Conservation (phyloP, 1,140 invertebrate genomes). For the Thaumatotibia leucotreta region DNA sequence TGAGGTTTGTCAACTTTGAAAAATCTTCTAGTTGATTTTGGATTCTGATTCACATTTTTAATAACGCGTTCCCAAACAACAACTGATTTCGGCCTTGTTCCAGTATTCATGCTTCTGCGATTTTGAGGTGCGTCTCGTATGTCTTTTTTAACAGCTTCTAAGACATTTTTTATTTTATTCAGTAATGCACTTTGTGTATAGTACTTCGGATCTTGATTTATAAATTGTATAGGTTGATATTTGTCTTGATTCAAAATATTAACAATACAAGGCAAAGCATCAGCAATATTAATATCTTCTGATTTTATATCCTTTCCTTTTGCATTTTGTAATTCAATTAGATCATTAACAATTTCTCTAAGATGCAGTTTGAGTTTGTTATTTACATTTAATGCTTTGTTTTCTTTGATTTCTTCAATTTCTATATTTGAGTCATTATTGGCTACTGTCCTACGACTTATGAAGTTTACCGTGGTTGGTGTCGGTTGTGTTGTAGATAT, state of each 20-base stretch:
- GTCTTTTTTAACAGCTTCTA: conserved; percentile 45
- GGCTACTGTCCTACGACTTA: not conserved
- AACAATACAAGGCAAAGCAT: conserved; percentile 56
- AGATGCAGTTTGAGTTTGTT: conserved; percentile 55
- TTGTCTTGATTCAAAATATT: conserved; percentile 44
- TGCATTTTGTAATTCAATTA: conserved; percentile 49
- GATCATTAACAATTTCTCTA: conserved; percentile 50
- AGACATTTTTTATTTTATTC: conserved; percentile 42
- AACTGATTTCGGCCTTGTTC: conserved; percentile 41
- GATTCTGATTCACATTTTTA: conserved; percentile 38
- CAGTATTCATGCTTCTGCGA: conserved; percentile 29
- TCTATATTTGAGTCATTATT: conserved; percentile 14
- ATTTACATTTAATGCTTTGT: conserved; percentile 32
- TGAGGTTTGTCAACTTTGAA: conserved; percentile 24
- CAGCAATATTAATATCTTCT: conserved; percentile 38
- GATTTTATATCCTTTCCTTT: conserved; percentile 27
- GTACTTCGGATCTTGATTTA: conserved; percentile 15
- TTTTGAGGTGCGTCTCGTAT: conserved; percentile 21
- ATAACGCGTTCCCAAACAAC: conserved; percentile 52
- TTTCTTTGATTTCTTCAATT: not conserved
- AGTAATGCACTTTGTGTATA: conserved; percentile 15
- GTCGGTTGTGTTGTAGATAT: conserved; percentile 5
- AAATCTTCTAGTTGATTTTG: conserved; percentile 33
- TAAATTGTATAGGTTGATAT: no score
- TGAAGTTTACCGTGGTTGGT: not conserved